Evolutionary conservation across 2,888 invertebrate genomes (phyloP).

Genomic region (Cryptus viduatorius): DNA sequence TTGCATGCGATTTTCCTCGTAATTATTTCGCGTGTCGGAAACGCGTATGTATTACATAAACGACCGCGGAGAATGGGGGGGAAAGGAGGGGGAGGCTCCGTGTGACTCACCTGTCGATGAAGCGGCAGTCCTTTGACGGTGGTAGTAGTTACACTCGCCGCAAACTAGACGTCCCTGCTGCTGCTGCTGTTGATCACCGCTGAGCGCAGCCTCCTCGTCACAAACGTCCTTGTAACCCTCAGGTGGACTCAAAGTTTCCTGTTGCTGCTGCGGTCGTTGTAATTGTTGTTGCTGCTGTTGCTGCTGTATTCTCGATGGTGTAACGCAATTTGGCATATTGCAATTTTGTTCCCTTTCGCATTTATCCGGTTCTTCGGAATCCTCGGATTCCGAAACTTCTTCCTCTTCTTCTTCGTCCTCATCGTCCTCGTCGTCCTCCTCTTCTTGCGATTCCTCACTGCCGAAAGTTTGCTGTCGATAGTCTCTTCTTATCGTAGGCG

Average conservation of each 20-base stretch:
- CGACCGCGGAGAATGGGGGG: background rate
- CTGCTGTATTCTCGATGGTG: constrained; percentile 62
- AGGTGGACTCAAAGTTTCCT: constrained; percentile 95
- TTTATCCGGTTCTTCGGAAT: constrained; percentile 66
- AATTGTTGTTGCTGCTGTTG: constrained; percentile 64
- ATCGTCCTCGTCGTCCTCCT: constrained; percentile 71
- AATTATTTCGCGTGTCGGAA: background rate
- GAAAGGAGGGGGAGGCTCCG: constrained; percentile 48
- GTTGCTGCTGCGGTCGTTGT: constrained; percentile 84
- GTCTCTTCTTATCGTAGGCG: constrained; percentile 48
- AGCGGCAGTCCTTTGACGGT: constrained; percentile 74
- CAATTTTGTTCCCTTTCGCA: constrained; percentile 59
- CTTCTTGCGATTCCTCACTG: constrained; percentile 73
- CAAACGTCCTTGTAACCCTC: constrained; percentile 96
- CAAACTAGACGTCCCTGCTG: constrained; percentile 84
- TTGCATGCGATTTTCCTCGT: background rate
- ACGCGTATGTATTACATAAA: background rate
- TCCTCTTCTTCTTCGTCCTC: constrained; percentile 74
- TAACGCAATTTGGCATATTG: constrained; percentile 59
- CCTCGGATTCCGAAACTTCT: constrained; percentile 71
- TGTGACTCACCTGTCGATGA: constrained; percentile 85
- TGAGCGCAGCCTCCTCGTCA: constrained; percentile 87
- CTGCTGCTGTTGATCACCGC: constrained; percentile 78
- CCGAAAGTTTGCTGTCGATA: constrained; percentile 51
- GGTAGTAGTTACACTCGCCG: constrained; percentile 88